Conservation (phyloP, 2,113 vertebrate genomes). For the Melanotaenia duboulayi region DNA sequence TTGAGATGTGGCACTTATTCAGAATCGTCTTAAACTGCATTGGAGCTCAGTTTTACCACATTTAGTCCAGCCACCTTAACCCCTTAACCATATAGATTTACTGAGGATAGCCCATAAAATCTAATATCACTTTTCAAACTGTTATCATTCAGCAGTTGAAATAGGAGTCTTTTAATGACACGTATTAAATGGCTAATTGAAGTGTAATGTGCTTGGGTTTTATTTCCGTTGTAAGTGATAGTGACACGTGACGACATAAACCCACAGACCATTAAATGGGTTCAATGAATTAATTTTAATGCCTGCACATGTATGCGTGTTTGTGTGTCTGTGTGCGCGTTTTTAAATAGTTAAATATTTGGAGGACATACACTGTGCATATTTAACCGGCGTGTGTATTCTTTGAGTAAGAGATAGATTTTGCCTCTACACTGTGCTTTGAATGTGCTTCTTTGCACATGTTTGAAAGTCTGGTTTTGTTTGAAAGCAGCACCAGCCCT, state of each 20-base stretch:
- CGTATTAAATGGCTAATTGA: conserved; percentile 79
- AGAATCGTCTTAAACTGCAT: conserved; percentile 1
- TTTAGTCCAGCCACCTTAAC: conserved; percentile 46
- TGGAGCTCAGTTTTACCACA: conserved; percentile 51
- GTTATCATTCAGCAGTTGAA: conserved; percentile 70
- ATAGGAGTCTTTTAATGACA: conserved; percentile 70
- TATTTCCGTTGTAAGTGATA: conserved; percentile 72
- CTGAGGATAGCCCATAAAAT: conserved; percentile 69
- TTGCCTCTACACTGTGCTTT: not conserved
- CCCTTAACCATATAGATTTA: conserved; percentile 72
- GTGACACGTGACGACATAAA: conserved; percentile 68
- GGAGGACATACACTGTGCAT: conserved; percentile 15
- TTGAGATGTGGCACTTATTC: not conserved
- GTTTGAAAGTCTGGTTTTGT: conserved; percentile 27
- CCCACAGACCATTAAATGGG: conserved; percentile 72
- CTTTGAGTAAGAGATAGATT: not conserved
- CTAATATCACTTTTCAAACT: conserved; percentile 70
- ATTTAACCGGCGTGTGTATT: conserved; percentile 13
- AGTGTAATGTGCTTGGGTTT: conserved; percentile 71
- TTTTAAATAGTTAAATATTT: conserved; percentile 34
- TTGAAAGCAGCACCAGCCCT: conserved; percentile 20
- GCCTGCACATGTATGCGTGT: conserved; percentile 27
- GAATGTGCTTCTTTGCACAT: conserved; percentile 13
- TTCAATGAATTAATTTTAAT: conserved; percentile 67
- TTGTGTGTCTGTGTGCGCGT: conserved; percentile 9